These are phyloP conservation scores for Hanleya hanleyi DNA, from an alignment of 2,888 invertebrate species.

Conservation along the genomic window DNA sequence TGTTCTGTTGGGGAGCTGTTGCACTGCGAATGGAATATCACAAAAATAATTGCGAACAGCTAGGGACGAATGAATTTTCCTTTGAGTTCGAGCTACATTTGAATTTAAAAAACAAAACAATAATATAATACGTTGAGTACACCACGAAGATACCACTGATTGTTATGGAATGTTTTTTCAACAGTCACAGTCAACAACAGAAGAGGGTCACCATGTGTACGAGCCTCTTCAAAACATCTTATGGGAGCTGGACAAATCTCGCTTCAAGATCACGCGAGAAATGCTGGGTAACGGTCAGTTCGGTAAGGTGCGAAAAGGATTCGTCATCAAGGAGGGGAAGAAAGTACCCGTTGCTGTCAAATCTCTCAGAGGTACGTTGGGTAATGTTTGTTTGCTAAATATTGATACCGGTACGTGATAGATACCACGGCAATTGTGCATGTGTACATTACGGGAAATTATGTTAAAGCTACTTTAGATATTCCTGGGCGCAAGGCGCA, in stretches of 20 bases:
- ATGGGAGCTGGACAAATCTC: constrained; percentile 59
- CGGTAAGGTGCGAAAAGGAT: constrained; percentile 63
- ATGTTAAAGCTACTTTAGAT: no score
- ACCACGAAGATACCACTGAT: no score
- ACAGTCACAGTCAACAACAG: constrained; percentile 7
- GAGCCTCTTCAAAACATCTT: constrained; percentile 60
- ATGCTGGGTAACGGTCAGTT: constrained; percentile 65
- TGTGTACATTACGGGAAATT: no score
- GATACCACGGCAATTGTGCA: background rate
- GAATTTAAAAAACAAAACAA: no score
- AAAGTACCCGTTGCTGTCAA: constrained; percentile 63
- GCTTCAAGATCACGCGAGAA: constrained; percentile 56
- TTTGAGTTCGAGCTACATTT: no score
- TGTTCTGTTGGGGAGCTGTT: no score
- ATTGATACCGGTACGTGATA: background rate
- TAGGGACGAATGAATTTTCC: no score
- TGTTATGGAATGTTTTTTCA: no score
- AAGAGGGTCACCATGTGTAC: constrained; percentile 46
- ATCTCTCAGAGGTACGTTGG: constrained; percentile 62
- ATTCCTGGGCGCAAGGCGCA: no score
- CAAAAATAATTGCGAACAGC: no score
- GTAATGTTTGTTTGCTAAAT: background rate
- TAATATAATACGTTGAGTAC: no score
- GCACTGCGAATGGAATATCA: no score
- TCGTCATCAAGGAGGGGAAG: constrained; percentile 53